phyloP scores from a whole-genome alignment of 2,888 invertebrate genomes.

The Linnaemya vulpina region DNA sequence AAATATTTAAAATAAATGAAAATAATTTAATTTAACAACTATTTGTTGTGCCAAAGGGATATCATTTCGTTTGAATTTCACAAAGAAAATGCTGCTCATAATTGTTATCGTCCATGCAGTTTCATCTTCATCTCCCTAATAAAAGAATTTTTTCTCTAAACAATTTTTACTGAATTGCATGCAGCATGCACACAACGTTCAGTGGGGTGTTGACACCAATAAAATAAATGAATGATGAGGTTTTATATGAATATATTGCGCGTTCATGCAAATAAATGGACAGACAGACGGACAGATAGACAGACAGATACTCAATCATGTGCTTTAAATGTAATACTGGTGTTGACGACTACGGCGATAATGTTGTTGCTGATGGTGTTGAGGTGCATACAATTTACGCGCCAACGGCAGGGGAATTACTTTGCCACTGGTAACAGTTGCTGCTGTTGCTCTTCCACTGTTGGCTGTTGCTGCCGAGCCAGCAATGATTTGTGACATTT shows the following conservation, averaged over 20 bases:
- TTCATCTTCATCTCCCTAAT: not conserved
- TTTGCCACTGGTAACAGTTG: conserved; percentile 16
- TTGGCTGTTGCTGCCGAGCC: not conserved
- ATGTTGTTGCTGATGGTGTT: conserved; percentile 38
- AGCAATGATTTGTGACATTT: conserved; percentile 36
- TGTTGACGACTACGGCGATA: conserved; percentile 60
- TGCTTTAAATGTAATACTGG: conserved; percentile 49
- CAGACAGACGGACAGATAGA: no score
- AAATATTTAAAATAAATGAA: no score
- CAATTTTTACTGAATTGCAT: conserved; percentile 12
- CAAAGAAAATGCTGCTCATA: not conserved
- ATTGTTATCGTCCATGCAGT: not conserved
- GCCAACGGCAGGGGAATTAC: conserved; percentile 66
- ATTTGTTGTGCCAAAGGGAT: no score
- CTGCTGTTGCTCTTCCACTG: not conserved
- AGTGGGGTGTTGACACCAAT: conserved; percentile 46
- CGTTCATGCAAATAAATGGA: not conserved
- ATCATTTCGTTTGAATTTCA: not conserved
- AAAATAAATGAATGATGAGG: conserved; percentile 46
- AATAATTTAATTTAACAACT: no score
- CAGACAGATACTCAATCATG: not conserved
- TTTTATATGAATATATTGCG: conserved; percentile 5
- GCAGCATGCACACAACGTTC: not conserved
- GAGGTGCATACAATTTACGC: conserved; percentile 48
- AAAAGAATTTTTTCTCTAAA: conserved; percentile 3